A percentile compares a stretch with the other conserved stretches of the same genome.
Evolutionary conservation across 2,888 invertebrate genomes (phyloP).

Genomic region (Ectemnius lituratus): DNA sequence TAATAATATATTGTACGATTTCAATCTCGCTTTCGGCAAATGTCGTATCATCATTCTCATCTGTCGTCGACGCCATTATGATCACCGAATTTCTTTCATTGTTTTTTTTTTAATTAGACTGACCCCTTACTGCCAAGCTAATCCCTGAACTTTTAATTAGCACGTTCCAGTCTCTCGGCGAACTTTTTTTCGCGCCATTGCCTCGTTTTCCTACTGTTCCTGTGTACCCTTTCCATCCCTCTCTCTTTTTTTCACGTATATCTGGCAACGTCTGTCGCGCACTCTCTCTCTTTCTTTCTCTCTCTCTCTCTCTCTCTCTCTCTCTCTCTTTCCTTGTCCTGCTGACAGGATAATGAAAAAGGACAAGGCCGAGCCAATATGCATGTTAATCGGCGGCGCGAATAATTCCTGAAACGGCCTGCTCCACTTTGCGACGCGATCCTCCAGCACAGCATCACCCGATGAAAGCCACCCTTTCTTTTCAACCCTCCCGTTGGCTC

Average conservation of each 20-base stretch:
- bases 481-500: too few species aligned
- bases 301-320: background rate
- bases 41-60: too few species aligned
- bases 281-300: background rate
- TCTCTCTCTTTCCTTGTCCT: conserved; percentile 8
- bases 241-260: background rate
- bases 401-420: background rate
- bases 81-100: too few species aligned
- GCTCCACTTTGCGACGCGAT: too few species aligned
- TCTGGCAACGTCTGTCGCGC: background rate
- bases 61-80: too few species aligned
- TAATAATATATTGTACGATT: too few species aligned
- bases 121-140: conserved; percentile 6
- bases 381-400: conserved; percentile 1
- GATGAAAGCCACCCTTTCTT: too few species aligned
- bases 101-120: conserved; percentile 31
- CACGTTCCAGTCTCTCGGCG: conserved; percentile 18
- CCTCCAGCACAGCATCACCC: too few species aligned
- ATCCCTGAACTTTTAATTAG: conserved; percentile 29
- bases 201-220: background rate
- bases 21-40: too few species aligned
- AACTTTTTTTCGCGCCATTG: conserved; percentile 9
- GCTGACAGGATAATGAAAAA: background rate
- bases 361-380: background rate
- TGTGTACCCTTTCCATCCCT: background rate